These are phyloP conservation scores for Bryconaethiops microstoma DNA, from an alignment of 2,797 vertebrate genomes.

Conservation along the genomic window DNA sequence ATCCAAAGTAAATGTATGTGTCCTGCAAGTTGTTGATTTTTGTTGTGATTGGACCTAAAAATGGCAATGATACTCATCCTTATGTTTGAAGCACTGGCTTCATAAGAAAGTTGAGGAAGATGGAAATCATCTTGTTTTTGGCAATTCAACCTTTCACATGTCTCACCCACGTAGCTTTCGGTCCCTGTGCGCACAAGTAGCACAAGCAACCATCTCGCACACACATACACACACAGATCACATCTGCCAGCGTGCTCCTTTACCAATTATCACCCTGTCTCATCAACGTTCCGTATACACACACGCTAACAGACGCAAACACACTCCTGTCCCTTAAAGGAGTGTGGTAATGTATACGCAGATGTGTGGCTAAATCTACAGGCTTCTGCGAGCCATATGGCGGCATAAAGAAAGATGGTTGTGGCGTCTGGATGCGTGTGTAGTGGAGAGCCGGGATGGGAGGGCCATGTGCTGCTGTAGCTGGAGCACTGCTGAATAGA, in stretches of 20 bases:
- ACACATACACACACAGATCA: conserved; percentile 67
- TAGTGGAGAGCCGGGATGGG: conserved; percentile 77
- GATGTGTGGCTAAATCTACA: conserved; percentile 99
- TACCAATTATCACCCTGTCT: conserved; percentile 78
- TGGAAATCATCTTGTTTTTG: conserved; percentile 24
- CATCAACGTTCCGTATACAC: conserved; percentile 54
- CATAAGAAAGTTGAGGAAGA: neutral
- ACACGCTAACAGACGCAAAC: conserved; percentile 39
- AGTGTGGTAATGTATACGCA: conserved; percentile 92
- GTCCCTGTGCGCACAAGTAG: conserved; percentile 45
- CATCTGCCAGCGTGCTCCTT: conserved; percentile 79
- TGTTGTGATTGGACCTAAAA: neutral
- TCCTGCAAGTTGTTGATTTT: neutral
- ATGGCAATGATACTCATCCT: neutral
- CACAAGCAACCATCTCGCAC: conserved; percentile 64
- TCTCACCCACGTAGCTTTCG: conserved; percentile 35
- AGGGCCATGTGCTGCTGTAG: conserved; percentile 83
- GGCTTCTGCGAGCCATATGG: conserved; percentile 99
- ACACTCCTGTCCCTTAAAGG: conserved; percentile 74
- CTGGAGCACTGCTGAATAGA: conserved; percentile 87
- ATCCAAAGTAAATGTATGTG: neutral
- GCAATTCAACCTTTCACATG: conserved; percentile 41
- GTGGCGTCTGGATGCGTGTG: conserved; percentile 93
- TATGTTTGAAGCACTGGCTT: neutral
- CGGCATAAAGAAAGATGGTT: conserved; percentile 96